Base-by-base conservation (phyloP, 2,797 vertebrate genomes). In the Dallia pectoralis region DNA sequence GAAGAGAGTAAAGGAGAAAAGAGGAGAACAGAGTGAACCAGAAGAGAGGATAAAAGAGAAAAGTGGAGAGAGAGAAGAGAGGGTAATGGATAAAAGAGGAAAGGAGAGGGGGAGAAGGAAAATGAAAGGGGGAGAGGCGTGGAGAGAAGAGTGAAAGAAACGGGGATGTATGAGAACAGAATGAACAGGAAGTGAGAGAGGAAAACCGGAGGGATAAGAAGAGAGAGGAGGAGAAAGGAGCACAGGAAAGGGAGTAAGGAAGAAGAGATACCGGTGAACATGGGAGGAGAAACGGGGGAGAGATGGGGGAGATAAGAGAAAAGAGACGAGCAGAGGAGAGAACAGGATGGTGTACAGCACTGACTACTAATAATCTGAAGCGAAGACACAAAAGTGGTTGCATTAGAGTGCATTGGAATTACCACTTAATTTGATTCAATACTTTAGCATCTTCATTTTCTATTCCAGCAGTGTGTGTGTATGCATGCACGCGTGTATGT, bases 351-450 rank as follows among this genome's bases (percentile, higher is more conserved):
- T 22, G 53, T 9, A 56, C 86, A 83, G 86, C 85, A 82, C 51
- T 44, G 89, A 90, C 91, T 92, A 87, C 86, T 91, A 90, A 92
- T 89, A 89, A 88, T 83, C 84, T 73, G 80, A 81, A 88, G 86
- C 82, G 77, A 78, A 85, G 82, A 80, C 76, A 79, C 71, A 64
- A 65, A 77, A 67, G 16, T 29, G 22, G 66, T 44, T 84, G 79
- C 76, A 61, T 81, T 40, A 79, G 36, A 49, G 72, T 51, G 78
- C 64, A 71, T 72, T 77, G 74, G 83, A 88, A 91, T 91, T 80
- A 89, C 83, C 77, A 85, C 88, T 91, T 91, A 81, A 93, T 92
- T 91, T 82, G 78, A 86, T 91, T 84, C 82, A 86, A 81, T 80
- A 84, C 77, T 78, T 84, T 76, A 77, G 81, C 80, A 78, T 91